These are phyloP conservation scores for Psylliodes chrysocephalus DNA, from an alignment of 2,888 invertebrate species.

Conservation along the genomic window DNA sequence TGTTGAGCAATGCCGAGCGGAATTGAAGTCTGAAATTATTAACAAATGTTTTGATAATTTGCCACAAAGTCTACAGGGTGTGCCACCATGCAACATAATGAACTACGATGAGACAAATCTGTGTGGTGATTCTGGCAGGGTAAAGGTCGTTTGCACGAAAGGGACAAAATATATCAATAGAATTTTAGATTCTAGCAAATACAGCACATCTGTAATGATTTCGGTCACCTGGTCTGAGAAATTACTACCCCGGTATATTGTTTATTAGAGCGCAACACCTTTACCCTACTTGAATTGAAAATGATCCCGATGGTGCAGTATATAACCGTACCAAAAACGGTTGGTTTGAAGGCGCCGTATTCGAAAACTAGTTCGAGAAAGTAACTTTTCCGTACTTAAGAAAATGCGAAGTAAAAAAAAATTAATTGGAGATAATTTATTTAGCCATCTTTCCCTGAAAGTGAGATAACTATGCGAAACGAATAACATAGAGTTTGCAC, in stretches of 20 bases:
- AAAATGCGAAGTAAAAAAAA: slow-evolving; percentile 16
- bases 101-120: slow-evolving; percentile 15
- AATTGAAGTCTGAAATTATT: slow-evolving; percentile 27
- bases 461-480: slow-evolving; percentile 41
- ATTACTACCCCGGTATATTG: background rate
- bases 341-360: slow-evolving; percentile 43
- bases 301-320: slow-evolving; percentile 24
- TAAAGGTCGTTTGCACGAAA: slow-evolving; percentile 39
- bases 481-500: background rate
- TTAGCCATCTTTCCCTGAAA: slow-evolving; percentile 18
- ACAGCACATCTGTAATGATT: slow-evolving; percentile 55
- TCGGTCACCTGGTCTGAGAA: slow-evolving; percentile 53
- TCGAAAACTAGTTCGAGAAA: slow-evolving; percentile 50
- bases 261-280: slow-evolving; percentile 17
- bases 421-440: slow-evolving; percentile 26
- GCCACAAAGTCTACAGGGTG: background rate
- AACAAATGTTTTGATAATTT: background rate
- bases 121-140: slow-evolving; percentile 50
- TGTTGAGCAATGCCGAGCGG: background rate
- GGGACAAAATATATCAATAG: slow-evolving; percentile 16
- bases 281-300: slow-evolving; percentile 39
- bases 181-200: slow-evolving; percentile 45
- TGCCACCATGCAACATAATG: background rate
- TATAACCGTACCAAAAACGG: slow-evolving; percentile 37
- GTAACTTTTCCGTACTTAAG: slow-evolving; percentile 44